phyloP scores from a whole-genome alignment of 2,888 invertebrate species.

The Pseudolycoriella hygida region DNA sequence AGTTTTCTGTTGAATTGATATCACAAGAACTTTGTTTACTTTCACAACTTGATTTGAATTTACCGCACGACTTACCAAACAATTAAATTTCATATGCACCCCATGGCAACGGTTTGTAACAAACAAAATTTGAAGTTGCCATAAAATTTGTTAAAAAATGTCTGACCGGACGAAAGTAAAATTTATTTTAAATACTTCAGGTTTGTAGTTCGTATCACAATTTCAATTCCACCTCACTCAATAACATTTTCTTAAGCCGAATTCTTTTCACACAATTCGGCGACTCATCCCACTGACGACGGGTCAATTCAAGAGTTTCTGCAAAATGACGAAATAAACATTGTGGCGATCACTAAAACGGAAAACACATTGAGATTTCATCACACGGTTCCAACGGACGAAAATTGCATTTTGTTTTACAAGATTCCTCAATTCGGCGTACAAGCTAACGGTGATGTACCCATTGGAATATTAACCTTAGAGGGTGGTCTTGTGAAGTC shows the following conservation, averaged over 20 bases:
- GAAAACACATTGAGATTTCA: slow-evolving; percentile 28
- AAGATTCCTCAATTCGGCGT: slow-evolving; percentile 26
- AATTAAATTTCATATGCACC: no score
- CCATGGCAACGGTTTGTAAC: no score
- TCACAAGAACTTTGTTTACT: no score
- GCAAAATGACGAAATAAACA: slow-evolving; percentile 29
- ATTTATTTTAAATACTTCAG: slow-evolving; percentile 29
- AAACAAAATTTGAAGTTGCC: no score
- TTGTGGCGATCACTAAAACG: slow-evolving; percentile 28
- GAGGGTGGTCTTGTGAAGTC: slow-evolving; percentile 31
- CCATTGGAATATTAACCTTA: slow-evolving; percentile 27
- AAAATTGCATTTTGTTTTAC: slow-evolving; percentile 29
- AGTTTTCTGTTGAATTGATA: no score
- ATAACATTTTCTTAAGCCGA: slow-evolving; percentile 1
- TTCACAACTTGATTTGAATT: no score
- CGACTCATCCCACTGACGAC: slow-evolving; percentile 15
- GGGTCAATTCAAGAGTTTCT: slow-evolving; percentile 30
- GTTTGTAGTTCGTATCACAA: slow-evolving; percentile 14
- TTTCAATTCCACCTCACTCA: neutral
- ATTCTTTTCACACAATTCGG: slow-evolving; percentile 1
- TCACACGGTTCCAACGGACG: slow-evolving; percentile 25
- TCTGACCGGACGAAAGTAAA: slow-evolving; percentile 13
- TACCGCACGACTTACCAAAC: no score
- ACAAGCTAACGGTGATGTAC: slow-evolving; percentile 5
- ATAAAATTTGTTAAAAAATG: neutral